These are phyloP conservation scores for Siniperca knerii DNA, from an alignment of 2,113 vertebrate species.

Conservation along the genomic window DNA sequence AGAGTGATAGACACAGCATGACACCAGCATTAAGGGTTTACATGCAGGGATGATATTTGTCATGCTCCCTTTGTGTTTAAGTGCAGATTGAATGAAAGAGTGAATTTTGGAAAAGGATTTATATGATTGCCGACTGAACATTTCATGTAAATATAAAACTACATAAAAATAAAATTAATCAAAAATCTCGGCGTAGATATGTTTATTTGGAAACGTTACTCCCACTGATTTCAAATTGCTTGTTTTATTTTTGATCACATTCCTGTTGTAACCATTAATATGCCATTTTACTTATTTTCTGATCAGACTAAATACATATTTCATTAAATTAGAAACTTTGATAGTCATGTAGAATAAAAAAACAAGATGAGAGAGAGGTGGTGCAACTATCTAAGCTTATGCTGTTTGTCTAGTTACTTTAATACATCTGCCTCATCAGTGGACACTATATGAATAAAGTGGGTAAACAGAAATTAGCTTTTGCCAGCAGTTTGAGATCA, in stretches of 20 bases:
- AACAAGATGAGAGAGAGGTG: not conserved
- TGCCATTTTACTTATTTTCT: not conserved
- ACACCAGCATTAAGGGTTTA: not conserved
- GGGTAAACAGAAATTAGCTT: no score
- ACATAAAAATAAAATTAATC: no score
- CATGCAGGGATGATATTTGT: not conserved
- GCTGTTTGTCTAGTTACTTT: not conserved
- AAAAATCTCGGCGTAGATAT: no score
- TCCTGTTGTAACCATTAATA: not conserved
- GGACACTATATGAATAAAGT: no score
- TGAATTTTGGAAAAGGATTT: no score
- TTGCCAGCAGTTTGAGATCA: not conserved
- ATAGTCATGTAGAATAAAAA: not conserved
- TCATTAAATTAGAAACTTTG: not conserved
- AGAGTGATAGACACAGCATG: not conserved
- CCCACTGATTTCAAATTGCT: not conserved
- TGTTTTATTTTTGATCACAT: no score
- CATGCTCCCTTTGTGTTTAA: not conserved
- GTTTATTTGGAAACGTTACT: no score
- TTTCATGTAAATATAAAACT: no score
- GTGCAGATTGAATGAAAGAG: not conserved
- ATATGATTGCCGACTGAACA: no score
- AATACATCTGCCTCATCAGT: not conserved
- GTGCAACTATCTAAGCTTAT: not conserved
- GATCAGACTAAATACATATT: not conserved